These are phyloP conservation scores for Augochlorella aurata DNA, from an alignment of 2,888 invertebrate species.

Conservation along the genomic window DNA sequence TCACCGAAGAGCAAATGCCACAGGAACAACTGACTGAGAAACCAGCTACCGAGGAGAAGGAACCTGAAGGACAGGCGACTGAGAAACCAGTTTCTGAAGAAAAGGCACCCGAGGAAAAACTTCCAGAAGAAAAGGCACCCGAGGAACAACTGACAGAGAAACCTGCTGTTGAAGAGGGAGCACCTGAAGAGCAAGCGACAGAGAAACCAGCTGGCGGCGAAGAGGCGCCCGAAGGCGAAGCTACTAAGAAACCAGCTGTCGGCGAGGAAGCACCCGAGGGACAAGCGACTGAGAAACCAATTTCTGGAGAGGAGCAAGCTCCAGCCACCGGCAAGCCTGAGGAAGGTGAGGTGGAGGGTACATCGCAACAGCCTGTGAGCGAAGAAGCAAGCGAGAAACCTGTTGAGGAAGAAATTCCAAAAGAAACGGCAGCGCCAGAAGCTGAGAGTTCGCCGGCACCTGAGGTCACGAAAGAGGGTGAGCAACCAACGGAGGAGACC, in stretches of 20 bases:
- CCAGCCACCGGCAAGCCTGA: slow-evolving; percentile 1
- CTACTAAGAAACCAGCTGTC: slow-evolving; percentile 29
- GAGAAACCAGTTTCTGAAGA: too few species aligned
- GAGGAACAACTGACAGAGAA: too few species aligned
- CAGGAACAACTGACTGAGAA: background rate
- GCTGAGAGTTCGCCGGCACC: background rate
- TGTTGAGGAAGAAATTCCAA: slow-evolving; percentile 46
- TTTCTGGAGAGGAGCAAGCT: slow-evolving; percentile 28
- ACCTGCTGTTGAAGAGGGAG: too few species aligned
- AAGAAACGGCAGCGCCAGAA: slow-evolving; percentile 40
- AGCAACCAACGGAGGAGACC: slow-evolving; percentile 40
- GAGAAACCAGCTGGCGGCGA: slow-evolving; percentile 6
- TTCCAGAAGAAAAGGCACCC: too few species aligned
- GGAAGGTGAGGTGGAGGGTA: slow-evolving; percentile 30
- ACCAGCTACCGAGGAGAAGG: too few species aligned
- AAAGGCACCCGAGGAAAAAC: background rate
- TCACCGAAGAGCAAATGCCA: background rate
- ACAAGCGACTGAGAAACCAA: slow-evolving; percentile 45
- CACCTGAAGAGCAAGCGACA: background rate
- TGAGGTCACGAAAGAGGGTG: slow-evolving; percentile 5
- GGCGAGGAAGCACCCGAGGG: slow-evolving; percentile 28
- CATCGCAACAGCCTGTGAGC: slow-evolving; percentile 42
- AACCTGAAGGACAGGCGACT: too few species aligned
- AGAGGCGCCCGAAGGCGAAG: slow-evolving; percentile 24
- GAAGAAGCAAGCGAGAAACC: slow-evolving; percentile 50